Evolutionary conservation across 2,113 vertebrate species (phyloP).

Genomic region (Bucco capensis): DNA sequence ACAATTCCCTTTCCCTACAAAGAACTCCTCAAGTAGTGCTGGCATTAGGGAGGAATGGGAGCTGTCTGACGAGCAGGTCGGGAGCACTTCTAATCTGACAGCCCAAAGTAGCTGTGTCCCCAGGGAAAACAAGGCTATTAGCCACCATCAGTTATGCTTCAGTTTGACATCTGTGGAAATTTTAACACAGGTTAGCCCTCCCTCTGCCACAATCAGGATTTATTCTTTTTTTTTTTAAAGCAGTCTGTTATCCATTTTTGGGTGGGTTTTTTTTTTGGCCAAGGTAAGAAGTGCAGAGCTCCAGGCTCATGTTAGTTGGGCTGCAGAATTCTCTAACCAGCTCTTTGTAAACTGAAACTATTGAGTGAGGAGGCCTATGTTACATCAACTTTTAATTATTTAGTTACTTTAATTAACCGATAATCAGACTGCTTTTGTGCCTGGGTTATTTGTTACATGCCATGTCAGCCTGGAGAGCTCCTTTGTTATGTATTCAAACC

Average conservation of each 20-base stretch:
- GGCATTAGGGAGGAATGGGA: slow-evolving; percentile 42
- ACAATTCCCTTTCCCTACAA: slow-evolving; percentile 47
- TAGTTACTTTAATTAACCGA: slow-evolving; percentile 55
- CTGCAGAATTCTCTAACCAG: neutral
- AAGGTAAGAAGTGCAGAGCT: neutral
- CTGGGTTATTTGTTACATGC: neutral
- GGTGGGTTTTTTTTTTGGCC: neutral
- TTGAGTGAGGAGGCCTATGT: neutral
- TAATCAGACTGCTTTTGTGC: neutral
- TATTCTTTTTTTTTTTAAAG: neutral
- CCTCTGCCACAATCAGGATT: slow-evolving; percentile 48
- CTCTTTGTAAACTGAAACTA: neutral
- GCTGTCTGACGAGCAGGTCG: slow-evolving; percentile 41
- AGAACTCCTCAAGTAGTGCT: slow-evolving; percentile 28
- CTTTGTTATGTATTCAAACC: accelerated
- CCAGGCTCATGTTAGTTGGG: neutral
- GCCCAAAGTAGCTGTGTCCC: slow-evolving; percentile 71
- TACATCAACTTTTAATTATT: slow-evolving; percentile 58
- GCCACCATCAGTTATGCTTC: slow-evolving; percentile 69
- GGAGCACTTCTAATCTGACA: slow-evolving; percentile 73
- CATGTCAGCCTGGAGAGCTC: neutral
- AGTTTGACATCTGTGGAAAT: slow-evolving; percentile 71
- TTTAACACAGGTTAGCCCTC: slow-evolving; percentile 62
- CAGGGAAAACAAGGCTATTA: slow-evolving; percentile 72
- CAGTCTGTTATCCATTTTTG: slow-evolving; percentile 33